Base-by-base conservation (phyloP, 2,113 vertebrate genomes). In the Pogonocichla stellata region DNA sequence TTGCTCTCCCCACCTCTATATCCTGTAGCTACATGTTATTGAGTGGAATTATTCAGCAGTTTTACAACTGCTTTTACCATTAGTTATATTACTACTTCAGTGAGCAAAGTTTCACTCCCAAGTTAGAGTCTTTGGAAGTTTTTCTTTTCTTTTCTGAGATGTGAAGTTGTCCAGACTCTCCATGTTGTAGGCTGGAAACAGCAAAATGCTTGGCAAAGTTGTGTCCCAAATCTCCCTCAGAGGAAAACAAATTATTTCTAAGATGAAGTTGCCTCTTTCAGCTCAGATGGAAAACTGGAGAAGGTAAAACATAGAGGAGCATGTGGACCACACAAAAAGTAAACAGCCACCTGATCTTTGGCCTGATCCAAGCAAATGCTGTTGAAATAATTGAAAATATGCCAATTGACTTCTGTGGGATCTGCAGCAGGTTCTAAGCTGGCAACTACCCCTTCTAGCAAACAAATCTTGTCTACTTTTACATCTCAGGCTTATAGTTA, bases 361-460 rank as follows among this genome's bases (percentile, higher is more conserved):
- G 79, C 92, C 90, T 86, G 86, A 88, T 96, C 57, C 92, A 94
- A 96, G 78, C 75, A 88, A 96, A 83, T 0, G 36, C 57, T 92
- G 65, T 92, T 75, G 92, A 93, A 96, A 96, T 93, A 12, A 90
- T 65, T 94, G 94, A 96, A 96, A 95, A 96, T 81, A 88, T 50
- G 85, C 92, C 94, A 94, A 3, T 74, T 95, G 93, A 96, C 94
- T 97, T 96, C 95, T 90, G 93, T 95, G 88, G 82, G 88, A 83
- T 92, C 88, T 93, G 69, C 90, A 93, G 65, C 92, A 88, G 90
- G 90, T 96, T 95, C 88, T 74, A 53, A 90, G 77, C 72, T 96
- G 95, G 90, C 90, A 95, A 23, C 51, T n/a, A 34, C n/a, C 29
- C 34, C 47, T 92, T 69, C 77, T 50, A 90, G 61, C 73, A 94